Evolutionary conservation across 2,888 invertebrate genomes (phyloP).

Genomic region (Platycnemis pennipes): DNA sequence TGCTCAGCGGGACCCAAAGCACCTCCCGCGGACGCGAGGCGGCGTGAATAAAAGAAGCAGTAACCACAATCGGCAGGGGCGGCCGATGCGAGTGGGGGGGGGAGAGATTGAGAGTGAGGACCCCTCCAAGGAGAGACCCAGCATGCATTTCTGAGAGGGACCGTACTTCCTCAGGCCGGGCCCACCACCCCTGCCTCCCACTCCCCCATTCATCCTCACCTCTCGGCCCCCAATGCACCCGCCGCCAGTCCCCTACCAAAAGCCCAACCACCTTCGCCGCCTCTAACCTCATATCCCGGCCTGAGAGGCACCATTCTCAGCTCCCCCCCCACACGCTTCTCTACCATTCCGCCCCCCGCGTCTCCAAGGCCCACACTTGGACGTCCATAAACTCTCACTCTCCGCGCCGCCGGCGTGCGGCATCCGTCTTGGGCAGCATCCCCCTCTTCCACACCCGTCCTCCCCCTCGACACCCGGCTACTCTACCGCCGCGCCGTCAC

Average conservation of each 20-base stretch:
- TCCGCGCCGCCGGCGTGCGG: neutral
- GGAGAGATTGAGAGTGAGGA: neutral
- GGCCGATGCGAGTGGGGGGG: neutral
- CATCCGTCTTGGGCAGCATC: neutral
- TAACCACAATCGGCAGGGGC: neutral
- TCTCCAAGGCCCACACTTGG: neutral
- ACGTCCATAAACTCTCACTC: neutral
- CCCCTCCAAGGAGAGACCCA: neutral
- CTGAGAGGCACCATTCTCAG: too few relatives aligned
- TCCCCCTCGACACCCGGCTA: neutral
- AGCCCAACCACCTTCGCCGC: neutral
- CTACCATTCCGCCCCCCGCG: neutral
- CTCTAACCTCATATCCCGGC: neutral
- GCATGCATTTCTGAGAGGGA: slow-evolving; percentile 43
- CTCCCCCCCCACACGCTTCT: too few relatives aligned
- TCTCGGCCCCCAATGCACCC: neutral
- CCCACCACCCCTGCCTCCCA: neutral
- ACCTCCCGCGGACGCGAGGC: neutral
- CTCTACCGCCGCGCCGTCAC: neutral
- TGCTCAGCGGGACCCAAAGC: neutral
- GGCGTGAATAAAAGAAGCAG: slow-evolving; percentile 45
- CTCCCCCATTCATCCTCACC: neutral
- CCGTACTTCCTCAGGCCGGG: neutral
- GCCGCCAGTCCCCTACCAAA: neutral
- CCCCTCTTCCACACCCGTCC: neutral